Evolutionary conservation across 2,797 vertebrate genomes (phyloP).

Genomic region (Jordanella pulchra): DNA sequence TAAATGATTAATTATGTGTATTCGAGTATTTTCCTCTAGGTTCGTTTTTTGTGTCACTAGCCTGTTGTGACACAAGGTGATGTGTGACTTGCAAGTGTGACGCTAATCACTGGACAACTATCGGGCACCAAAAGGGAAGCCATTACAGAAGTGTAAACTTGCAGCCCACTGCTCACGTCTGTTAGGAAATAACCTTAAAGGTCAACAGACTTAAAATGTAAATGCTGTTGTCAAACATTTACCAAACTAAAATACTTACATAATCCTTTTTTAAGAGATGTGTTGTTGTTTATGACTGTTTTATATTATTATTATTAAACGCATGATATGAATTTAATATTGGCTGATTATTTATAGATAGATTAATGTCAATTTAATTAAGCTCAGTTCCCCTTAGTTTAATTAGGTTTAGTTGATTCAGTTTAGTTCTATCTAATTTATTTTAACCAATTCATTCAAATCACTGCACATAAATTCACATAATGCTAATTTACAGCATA

Average conservation of each 20-base stretch:
- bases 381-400: too few species aligned
- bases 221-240: conserved; percentile 38
- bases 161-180: conserved; percentile 35
- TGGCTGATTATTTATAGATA: too few species aligned
- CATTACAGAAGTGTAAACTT: conserved; percentile 68
- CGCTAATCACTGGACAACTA: conserved; percentile 77
- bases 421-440: too few species aligned
- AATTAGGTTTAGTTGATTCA: background rate
- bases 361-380: too few species aligned
- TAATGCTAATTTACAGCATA: background rate
- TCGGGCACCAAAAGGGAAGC: conserved; percentile 76
- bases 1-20: background rate
- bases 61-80: conserved; percentile 69
- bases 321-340: background rate
- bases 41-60: conserved; percentile 7
- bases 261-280: conserved; percentile 23
- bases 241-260: conserved; percentile 24
- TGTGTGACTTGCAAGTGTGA: conserved; percentile 73
- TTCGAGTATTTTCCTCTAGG: background rate
- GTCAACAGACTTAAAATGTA: conserved; percentile 58
- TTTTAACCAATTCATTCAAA: background rate
- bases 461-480: background rate
- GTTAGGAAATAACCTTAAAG: conserved; percentile 16
- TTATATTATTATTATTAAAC: conserved; percentile 31
- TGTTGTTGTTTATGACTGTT: conserved; percentile 58